Evolutionary conservation across 2,888 invertebrate genomes (phyloP).

Genomic region (Hydraecia micacea): DNA sequence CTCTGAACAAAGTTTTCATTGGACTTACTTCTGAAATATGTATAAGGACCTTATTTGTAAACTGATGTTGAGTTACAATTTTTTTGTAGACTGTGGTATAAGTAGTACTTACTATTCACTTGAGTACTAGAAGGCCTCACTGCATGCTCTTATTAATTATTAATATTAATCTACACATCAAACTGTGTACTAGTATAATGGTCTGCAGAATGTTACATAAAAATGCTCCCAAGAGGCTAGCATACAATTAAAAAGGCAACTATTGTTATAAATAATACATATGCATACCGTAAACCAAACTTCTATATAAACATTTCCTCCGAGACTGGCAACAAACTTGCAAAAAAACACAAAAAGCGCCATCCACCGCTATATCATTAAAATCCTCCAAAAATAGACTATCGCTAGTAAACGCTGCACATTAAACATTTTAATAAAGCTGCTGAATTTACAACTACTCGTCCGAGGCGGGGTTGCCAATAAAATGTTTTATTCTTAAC

Average conservation of each 20-base stretch:
- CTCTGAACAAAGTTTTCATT: conserved; percentile 38
- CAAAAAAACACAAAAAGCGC: conserved; percentile 10
- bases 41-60: conserved; percentile 31
- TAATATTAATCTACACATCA: too few species aligned
- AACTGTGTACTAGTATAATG: neutral
- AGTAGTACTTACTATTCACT: too few species aligned
- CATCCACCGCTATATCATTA: neutral
- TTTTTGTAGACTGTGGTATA: conserved; percentile 10
- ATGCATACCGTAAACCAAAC: neutral
- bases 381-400: conserved; percentile 28
- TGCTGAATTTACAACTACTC: conserved; percentile 58
- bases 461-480: conserved; percentile 66
- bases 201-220: neutral
- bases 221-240: too few species aligned
- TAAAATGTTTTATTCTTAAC: conserved; percentile 74
- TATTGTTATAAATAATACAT: too few species aligned
- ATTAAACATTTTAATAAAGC: conserved; percentile 52
- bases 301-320: neutral
- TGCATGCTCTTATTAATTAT: neutral
- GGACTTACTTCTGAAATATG: conserved; percentile 41
- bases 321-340: neutral
- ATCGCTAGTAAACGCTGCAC: conserved; percentile 31
- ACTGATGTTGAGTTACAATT: conserved; percentile 5
- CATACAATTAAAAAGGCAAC: too few species aligned
- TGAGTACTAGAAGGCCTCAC: neutral